Percentiles rank a stretch among this genome's conserved stretches.
These are phyloP conservation scores for Colinus virginianus DNA, from an alignment of 2,113 vertebrate genomes.

Conservation along the genomic window DNA sequence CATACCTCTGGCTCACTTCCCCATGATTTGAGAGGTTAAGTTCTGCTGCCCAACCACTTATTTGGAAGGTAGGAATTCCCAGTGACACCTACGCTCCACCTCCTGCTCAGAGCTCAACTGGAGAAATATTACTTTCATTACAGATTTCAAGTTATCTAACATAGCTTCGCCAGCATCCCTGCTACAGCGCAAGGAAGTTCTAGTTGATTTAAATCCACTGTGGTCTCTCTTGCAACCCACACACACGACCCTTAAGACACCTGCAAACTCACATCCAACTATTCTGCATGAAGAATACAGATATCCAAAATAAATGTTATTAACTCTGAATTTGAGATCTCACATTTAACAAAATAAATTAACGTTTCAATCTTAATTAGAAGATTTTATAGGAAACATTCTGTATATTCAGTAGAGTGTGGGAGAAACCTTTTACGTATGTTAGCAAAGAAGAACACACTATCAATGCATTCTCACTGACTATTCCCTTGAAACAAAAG, in stretches of 20 bases:
- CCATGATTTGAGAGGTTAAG: not conserved
- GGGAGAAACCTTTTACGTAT: not conserved
- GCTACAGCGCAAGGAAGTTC: accelerated
- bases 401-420: not conserved
- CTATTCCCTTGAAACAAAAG: not conserved
- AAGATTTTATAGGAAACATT: not conserved
- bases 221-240: not conserved
- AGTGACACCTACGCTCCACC: not conserved
- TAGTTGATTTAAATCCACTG: not conserved
- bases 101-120: not conserved
- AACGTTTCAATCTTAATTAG: not conserved
- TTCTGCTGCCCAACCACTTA: not conserved
- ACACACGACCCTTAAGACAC: not conserved
- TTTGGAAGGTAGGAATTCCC: not conserved
- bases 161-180: not conserved
- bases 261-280: not conserved
- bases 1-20: not conserved
- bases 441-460: not conserved
- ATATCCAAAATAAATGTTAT: not conserved
- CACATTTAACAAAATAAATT: not conserved
- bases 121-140: not conserved
- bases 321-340: not conserved
- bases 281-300: not conserved
- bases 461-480: not conserved
- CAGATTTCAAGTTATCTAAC: not conserved